Conservation (phyloP, 2,797 vertebrate species). For the Cottoperca gobio region DNA sequence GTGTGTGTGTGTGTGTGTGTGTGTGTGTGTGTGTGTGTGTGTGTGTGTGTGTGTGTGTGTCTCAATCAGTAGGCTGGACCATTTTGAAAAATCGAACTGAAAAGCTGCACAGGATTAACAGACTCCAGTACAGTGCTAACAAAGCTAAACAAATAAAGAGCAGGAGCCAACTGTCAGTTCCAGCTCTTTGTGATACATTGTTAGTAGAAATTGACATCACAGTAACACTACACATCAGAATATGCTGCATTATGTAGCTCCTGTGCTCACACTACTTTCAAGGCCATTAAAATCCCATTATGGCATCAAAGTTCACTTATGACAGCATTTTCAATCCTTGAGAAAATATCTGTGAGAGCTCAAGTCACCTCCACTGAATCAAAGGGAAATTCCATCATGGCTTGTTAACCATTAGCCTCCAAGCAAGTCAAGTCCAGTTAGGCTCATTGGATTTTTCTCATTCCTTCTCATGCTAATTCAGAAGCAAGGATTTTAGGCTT, state of each 20-base stretch:
- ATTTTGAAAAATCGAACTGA: no score
- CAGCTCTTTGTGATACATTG: not conserved
- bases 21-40: not conserved
- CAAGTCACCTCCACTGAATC: slow-evolving; percentile 48
- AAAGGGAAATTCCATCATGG: slow-evolving; percentile 64
- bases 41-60: not conserved
- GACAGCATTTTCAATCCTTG: slow-evolving; percentile 35
- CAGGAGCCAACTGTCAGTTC: not conserved
- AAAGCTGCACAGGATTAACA: not conserved
- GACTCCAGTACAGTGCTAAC: not conserved
- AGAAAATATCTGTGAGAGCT: slow-evolving; percentile 46
- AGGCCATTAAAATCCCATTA: slow-evolving; percentile 53
- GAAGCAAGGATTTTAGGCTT: slow-evolving; percentile 58
- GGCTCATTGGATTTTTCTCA: slow-evolving; percentile 67
- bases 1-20: not conserved
- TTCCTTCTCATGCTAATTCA: slow-evolving; percentile 70
- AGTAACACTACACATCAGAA: not conserved
- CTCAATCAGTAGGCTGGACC: no score
- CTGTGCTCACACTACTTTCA: slow-evolving; percentile 5
- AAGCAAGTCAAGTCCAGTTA: slow-evolving; percentile 70
- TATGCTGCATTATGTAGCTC: not conserved
- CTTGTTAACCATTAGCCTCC: slow-evolving; percentile 72
- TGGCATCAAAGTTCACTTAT: slow-evolving; percentile 39
- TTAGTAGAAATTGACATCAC: not conserved
- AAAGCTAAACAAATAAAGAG: slow-evolving; percentile 5